Evolutionary conservation across 2,888 invertebrate species (phyloP).

Genomic region (Drosophila prolongata): DNA sequence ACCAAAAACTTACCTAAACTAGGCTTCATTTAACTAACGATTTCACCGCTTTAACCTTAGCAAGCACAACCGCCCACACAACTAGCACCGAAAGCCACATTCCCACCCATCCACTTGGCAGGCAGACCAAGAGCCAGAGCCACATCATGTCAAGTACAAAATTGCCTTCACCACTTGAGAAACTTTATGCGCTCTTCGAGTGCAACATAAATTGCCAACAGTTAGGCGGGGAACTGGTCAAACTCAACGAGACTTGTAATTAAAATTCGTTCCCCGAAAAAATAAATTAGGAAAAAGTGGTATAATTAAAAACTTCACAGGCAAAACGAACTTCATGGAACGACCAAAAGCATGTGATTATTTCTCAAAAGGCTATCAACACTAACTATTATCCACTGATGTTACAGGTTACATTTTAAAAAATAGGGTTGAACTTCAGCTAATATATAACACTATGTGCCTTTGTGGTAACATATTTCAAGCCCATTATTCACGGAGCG

Average conservation of each 20-base stretch:
- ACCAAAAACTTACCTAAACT: slow-evolving; percentile 41
- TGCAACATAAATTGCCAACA: slow-evolving; percentile 74
- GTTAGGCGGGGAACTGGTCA: slow-evolving; percentile 48
- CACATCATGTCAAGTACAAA: slow-evolving; percentile 74
- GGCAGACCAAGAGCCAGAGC: slow-evolving; percentile 38
- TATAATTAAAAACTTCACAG: slow-evolving; percentile 29
- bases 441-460: no score
- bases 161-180: slow-evolving; percentile 70
- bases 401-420: neutral
- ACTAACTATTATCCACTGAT: neutral
- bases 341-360: neutral
- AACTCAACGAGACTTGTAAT: slow-evolving; percentile 55
- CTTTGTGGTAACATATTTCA: no score
- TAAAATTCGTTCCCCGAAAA: slow-evolving; percentile 53
- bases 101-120: slow-evolving; percentile 40
- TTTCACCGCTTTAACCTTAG: slow-evolving; percentile 42
- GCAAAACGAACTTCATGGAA: neutral
- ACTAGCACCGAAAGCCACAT: slow-evolving; percentile 33
- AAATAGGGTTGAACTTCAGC: no score
- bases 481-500: no score
- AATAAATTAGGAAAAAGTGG: slow-evolving; percentile 21
- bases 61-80: slow-evolving; percentile 4
- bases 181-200: slow-evolving; percentile 68
- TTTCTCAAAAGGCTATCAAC: neutral
- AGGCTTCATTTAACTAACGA: slow-evolving; percentile 50